Base-by-base conservation (phyloP, 1,140 invertebrate genomes). In the Mya arenaria region DNA sequence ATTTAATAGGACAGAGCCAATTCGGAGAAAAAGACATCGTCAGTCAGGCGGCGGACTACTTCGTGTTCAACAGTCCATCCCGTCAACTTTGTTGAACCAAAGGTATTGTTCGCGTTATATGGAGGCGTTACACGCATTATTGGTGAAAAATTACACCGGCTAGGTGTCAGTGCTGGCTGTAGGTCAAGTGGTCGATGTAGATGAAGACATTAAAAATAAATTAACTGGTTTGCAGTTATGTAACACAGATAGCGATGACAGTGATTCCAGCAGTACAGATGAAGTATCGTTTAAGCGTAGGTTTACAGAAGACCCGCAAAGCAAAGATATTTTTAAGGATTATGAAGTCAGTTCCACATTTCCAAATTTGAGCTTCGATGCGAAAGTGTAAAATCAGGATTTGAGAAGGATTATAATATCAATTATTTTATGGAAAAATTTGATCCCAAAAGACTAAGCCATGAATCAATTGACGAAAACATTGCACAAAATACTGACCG, bases 21-120 rank as follows among this genome's bases (percentile, higher is more conserved):
- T 98, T 96, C 94, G 97, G 97, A 3, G 96, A 97, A 77, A 94
- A 96, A 78, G 96, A 96, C 73, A 95, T 98, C 55, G 78, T 97
- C 3, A 95, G 97, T 88, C 97, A 98, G 93, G 97, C 96, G 2
- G 91, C 95, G 80, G 96, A 96, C 83, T 97, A 96, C 90, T 78
- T 97, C 37, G 93, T 97, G 96, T 92, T 96, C 97, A 4, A 92
- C 94, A 72, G 92, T 95, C 72, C 95, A 98, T 93, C 96, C 95
- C 13, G 95, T 95, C 89, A 95, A 97, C 92, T 98, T 97, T 91
- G 94, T 95, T 90, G 93, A 95, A 15, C 97, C 97, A 0, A 95
- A 96, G 92, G 95, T 97, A 90, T 85, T 89, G 36, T 90, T 90
- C 63, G 81, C 82, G 17, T 92, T 92, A 77, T 90, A 89, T 60